Conservation (phyloP, 2,113 vertebrate species). For the Aspidoscelis tigris region DNA sequence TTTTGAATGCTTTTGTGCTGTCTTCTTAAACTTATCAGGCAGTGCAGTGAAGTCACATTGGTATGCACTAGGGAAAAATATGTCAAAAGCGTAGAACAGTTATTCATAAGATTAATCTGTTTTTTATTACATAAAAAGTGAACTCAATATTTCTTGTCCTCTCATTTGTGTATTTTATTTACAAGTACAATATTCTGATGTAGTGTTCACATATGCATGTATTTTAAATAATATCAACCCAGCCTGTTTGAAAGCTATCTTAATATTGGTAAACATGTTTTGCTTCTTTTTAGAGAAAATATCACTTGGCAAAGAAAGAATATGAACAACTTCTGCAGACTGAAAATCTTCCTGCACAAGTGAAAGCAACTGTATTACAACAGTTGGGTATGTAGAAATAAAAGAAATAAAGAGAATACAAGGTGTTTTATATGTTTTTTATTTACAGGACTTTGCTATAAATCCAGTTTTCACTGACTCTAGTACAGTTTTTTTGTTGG, state of each 20-base stretch:
- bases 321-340: slow-evolving; percentile 96
- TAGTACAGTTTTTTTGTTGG: neutral
- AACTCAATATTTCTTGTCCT: neutral
- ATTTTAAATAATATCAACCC: neutral
- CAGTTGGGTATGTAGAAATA: slow-evolving; percentile 90
- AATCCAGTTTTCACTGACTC: neutral
- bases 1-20: too few species aligned
- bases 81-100: neutral
- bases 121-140: neutral
- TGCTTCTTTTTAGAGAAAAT: slow-evolving; percentile 86
- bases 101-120: neutral
- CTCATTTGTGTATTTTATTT: neutral
- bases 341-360: slow-evolving; percentile 95
- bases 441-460: neutral
- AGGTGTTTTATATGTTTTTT: slow-evolving; percentile 24
- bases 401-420: neutral
- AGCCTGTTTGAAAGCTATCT: slow-evolving; percentile 45
- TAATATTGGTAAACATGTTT: slow-evolving; percentile 62
- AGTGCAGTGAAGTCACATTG: too few species aligned
- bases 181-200: neutral
- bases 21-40: too few species aligned
- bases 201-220: neutral
- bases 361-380: slow-evolving; percentile 97
- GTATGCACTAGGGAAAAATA: neutral
- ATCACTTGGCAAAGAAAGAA: slow-evolving; percentile 96